Base-by-base conservation (phyloP, 2,113 vertebrate species). In the Cebus imitator region DNA sequence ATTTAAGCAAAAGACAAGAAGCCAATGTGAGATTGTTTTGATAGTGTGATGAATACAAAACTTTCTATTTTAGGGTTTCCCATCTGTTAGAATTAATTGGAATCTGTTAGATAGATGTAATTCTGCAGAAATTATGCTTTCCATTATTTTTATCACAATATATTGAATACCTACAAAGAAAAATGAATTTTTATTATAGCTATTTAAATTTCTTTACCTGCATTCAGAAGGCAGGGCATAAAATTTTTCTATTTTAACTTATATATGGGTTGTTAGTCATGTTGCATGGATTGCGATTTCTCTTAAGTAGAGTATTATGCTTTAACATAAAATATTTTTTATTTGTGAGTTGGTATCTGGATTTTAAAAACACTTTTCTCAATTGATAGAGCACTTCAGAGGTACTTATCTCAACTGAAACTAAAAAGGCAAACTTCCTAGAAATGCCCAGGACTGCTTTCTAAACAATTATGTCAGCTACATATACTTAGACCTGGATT, bases 61-160 rank as follows among this genome's bases (percentile, higher is more conserved):
- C 35, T 66, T 82, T 18, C 43, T 91, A 75, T 96, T 93, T 95
- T 85, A 79, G n/a, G 57, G 6, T 30, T 82, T 94, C 40, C 25
- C 45, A 66, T 82, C 35, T 95, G 52, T 55, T 84, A 52, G 40
- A 81, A 75, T 96, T 83, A 72, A 40, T 82, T 90, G 78, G 61
- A 83, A 82, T 86, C n/a, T 93, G 27, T 91, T 91, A 81, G 55
- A 37, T 87, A 87, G 50, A 40, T 86, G 0, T 64, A 93, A 89
- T 95, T 93, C 64, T 84, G 50, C 64, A 80, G 50, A 88, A 84
- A 96, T 85, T 84, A 79, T 89, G 40, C 32, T 85, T 94, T 85
- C 72, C 16, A n/a, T 70, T 83, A 64, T 50, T 92, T 88, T 97
- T 95, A 76, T 88, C 43, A 75, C 90, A 94, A 55, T 61, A 70